Percentiles rank a stretch among this genome's conserved stretches.
These are phyloP conservation scores for Trichopria drosophilae DNA, from an alignment of 2,888 invertebrate species.

Conservation along the genomic window DNA sequence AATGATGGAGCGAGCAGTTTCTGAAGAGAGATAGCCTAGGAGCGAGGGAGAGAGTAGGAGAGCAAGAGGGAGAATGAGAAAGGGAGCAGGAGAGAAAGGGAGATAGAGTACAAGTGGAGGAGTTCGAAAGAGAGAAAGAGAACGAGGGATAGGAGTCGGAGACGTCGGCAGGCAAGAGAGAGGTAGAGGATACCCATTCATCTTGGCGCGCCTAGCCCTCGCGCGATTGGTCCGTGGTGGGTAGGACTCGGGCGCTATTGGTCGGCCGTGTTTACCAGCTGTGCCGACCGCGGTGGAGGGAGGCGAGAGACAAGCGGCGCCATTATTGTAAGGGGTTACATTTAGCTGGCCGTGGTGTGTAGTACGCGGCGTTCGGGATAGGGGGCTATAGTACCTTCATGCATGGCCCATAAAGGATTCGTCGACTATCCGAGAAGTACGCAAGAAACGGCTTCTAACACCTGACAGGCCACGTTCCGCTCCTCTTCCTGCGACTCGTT, in stretches of 20 bases:
- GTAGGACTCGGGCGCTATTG: conserved; percentile 53
- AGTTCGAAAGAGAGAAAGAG: conserved; percentile 57
- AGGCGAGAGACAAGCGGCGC: conserved; percentile 54
- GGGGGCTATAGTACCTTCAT: conserved; percentile 83
- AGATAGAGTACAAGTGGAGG: too few species aligned
- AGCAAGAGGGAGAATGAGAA: conserved; percentile 33
- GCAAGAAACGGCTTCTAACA: conserved; percentile 60
- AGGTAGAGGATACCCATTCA: conserved; percentile 52
- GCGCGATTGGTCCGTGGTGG: conserved; percentile 52
- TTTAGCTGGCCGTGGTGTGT: conserved; percentile 60
- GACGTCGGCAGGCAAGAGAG: conserved; percentile 26
- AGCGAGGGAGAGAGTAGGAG: conserved; percentile 27
- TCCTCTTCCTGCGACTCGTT: conserved; percentile 22
- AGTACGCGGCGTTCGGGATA: conserved; percentile 73
- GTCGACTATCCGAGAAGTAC: conserved; percentile 71
- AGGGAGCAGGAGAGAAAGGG: conserved; percentile 36
- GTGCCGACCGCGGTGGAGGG: conserved; percentile 51
- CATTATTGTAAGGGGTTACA: conserved; percentile 62
- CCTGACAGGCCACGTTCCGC: conserved; percentile 49
- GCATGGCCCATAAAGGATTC: conserved; percentile 85
- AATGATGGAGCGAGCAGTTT: conserved; percentile 30
- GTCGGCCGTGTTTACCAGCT: conserved; percentile 60
- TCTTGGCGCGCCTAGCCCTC: conserved; percentile 57
- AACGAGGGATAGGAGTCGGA: too few species aligned
- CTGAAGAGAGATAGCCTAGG: conserved; percentile 28